A percentile compares a stretch with the other conserved stretches of the same genome.
phyloP scores from a whole-genome alignment of 92 coral and sea anemone species.

The Metridium senile region DNA sequence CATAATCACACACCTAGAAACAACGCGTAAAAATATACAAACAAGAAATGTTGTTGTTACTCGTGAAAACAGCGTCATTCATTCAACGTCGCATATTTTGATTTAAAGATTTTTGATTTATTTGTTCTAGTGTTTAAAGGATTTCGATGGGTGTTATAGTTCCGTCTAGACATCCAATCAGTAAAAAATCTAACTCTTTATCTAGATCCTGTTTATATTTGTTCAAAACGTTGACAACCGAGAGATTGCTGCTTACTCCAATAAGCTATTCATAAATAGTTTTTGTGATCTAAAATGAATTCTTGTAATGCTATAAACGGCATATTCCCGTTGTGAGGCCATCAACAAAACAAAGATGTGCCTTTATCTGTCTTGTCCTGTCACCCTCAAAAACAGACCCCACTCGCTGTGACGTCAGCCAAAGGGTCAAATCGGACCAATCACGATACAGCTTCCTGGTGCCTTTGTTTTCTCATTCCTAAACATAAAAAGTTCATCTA shows the following conservation, averaged over 20 bases:
- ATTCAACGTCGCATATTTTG: not conserved
- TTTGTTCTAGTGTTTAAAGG: not conserved
- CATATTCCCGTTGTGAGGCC: constrained; percentile 9
- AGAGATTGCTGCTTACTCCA: not conserved
- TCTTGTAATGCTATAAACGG: not conserved
- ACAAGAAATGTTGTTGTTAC: not conserved
- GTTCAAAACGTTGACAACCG: not conserved
- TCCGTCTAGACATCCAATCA: constrained; percentile 11
- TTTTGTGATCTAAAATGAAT: constrained; percentile 3
- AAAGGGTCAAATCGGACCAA: constrained; percentile 37
- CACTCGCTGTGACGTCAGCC: constrained; percentile 47
- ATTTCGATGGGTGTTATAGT: not conserved
- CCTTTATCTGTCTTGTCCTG: constrained; percentile 19
- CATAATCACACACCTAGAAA: too few relatives aligned
- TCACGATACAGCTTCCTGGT: constrained; percentile 37
- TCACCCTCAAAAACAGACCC: constrained; percentile 27
- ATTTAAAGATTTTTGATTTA: not conserved
- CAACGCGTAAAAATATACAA: too few relatives aligned
- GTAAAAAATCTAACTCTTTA: not conserved
- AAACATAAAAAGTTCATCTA: constrained; percentile 60
- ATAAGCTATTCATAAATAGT: not conserved
- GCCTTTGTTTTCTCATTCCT: constrained; percentile 68
- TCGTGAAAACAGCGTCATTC: not conserved
- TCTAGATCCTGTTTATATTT: not conserved
- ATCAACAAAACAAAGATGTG: constrained; percentile 16